phyloP scores from a whole-genome alignment of 2,113 vertebrate genomes.

The Cyanistes caeruleus region DNA sequence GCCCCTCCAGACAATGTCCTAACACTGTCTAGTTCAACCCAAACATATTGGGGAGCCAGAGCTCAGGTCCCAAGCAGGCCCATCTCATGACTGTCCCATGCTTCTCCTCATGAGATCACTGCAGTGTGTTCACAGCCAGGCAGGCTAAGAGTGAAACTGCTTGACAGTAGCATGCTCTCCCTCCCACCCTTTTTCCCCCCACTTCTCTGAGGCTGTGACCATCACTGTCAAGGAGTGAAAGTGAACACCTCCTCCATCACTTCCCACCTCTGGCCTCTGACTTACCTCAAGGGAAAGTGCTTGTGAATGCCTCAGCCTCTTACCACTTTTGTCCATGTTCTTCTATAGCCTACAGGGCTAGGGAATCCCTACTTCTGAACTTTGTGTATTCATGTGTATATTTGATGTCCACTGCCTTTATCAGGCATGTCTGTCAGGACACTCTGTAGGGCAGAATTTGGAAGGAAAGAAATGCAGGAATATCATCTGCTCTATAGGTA shows the following conservation, averaged over 20 bases:
- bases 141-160: slow-evolving; percentile 27
- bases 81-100: background rate
- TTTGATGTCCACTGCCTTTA: background rate
- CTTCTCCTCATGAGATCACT: background rate
- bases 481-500: background rate
- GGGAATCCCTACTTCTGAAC: background rate
- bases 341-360: background rate
- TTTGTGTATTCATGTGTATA: background rate
- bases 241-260: slow-evolving; percentile 1
- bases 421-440: background rate
- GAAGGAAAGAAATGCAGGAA: background rate
- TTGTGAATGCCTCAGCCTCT: background rate
- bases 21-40: background rate
- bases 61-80: background rate
- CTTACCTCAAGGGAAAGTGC: background rate
- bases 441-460: background rate
- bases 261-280: slow-evolving; percentile 20
- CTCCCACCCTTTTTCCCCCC: background rate
- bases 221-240: slow-evolving; percentile 32
- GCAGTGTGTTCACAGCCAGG: background rate
- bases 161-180: background rate
- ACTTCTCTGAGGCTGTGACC: background rate
- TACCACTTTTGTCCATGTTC: background rate
- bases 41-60: background rate
- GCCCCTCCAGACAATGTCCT: background rate